Evolutionary conservation across 2,888 invertebrate genomes (phyloP), one percentile per base, ranked within the genome.

Genomic region (Gisinianus flammeolus): DNA sequence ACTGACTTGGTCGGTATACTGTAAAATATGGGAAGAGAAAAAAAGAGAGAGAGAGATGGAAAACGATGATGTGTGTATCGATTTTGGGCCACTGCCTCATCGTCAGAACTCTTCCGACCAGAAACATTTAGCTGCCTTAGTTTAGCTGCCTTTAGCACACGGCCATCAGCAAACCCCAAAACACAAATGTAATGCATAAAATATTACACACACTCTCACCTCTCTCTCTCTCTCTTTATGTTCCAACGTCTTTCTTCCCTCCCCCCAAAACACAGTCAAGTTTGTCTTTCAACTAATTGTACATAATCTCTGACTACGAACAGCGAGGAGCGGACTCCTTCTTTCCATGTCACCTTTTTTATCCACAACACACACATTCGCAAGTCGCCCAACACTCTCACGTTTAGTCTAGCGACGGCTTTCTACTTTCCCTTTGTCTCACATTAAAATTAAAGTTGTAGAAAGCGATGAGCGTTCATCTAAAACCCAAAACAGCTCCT

Each of bases 1-100:
- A 44, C 12, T 44, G 44, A 44, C 44, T 44, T 44, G 44, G 26
- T 64, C 6, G 0, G 16, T 28, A 28, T 26, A 24, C 26, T 12
- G 64, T 64, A 64, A 58, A 26, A 58, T 26, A 26, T 4, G 64
- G 28, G 64, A 5, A 64, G 16, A 16, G 1, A 64, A 0, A 62
- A 24, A 16, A 28, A 28, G 26, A 64, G 26, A 64, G 4, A 22
- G 62, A 33, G 56, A 62, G 72, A 72, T 62, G 73, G 73, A 33
- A 73, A 73, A 73, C 56, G 73, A 73, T 73, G 73, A 73, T 73
- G 64, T 73, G 58, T 72, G 73, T 76, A 76, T 76, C 76, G 76
- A 76, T 76, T 76, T 76, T 76, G 76, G 76, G 69, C 52, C 33
- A 44, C 30, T 76, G 76, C 76, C 76, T 76, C 52, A 44, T 68